Conservation (phyloP, 2,113 vertebrate species). For the Australoheros scitulus region DNA sequence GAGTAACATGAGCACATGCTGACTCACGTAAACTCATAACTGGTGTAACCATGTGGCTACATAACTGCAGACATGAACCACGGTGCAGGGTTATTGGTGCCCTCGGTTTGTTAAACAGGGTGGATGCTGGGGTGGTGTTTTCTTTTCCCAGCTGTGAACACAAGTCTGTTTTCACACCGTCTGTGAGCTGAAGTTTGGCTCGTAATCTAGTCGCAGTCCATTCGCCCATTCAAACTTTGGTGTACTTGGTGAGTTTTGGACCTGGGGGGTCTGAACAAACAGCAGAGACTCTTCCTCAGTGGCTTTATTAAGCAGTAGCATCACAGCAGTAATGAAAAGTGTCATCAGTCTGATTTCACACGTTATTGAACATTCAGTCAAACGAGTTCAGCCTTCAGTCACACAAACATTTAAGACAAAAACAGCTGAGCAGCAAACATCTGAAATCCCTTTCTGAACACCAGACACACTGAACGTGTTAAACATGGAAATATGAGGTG, state of each 20-base stretch:
- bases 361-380: not conserved
- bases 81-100: no score
- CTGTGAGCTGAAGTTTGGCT: no score
- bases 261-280: not conserved
- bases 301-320: constrained; percentile 8
- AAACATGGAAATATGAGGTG: not conserved
- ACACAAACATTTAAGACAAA: not conserved
- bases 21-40: no score
- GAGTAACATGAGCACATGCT: no score
- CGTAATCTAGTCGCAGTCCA: no score
- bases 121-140: no score
- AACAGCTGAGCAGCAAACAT: not conserved
- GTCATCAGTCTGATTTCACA: not conserved
- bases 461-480: not conserved
- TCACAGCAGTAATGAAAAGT: not conserved
- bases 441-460: not conserved
- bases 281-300: not conserved
- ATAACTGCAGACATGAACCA: no score
- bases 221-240: not conserved
- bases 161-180: no score
- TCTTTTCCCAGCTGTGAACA: no score
- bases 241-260: not conserved
- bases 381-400: not conserved
- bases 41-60: no score
- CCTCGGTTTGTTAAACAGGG: no score